Evolutionary conservation across 2,113 vertebrate genomes (phyloP).

Genomic region (Nanorana parkeri): DNA sequence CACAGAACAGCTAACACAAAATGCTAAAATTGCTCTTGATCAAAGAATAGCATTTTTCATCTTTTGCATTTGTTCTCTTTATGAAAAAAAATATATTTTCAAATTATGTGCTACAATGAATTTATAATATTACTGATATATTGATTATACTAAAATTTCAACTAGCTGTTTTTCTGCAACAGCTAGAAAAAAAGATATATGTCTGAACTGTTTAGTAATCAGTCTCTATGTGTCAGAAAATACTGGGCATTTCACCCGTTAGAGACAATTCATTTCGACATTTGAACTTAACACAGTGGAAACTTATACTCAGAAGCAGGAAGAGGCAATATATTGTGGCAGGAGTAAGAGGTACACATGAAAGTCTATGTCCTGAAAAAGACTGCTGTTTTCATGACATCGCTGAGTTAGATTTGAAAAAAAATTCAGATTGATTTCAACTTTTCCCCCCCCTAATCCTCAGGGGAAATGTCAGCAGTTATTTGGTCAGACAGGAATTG

Average conservation of each 20-base stretch:
- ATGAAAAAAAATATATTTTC: neutral
- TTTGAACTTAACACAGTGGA: slow-evolving; percentile 52
- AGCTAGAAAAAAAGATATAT: neutral
- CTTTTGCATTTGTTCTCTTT: too few species aligned
- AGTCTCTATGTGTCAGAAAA: slow-evolving; percentile 9
- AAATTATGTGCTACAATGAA: neutral
- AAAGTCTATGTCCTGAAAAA: slow-evolving; percentile 18
- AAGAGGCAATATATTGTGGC: slow-evolving; percentile 33
- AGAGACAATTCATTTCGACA: slow-evolving; percentile 44
- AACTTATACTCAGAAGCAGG: slow-evolving; percentile 50
- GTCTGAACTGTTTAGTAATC: neutral
- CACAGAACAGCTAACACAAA: too few species aligned
- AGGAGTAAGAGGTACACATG: slow-evolving; percentile 23
- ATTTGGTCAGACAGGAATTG: slow-evolving; percentile 47
- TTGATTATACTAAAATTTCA: neutral
- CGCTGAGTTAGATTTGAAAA: slow-evolving; percentile 37
- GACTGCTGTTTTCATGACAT: slow-evolving; percentile 28
- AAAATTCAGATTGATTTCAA: slow-evolving; percentile 48
- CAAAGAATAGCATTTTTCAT: too few species aligned
- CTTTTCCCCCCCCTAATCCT: slow-evolving; percentile 33
- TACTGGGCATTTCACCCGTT: slow-evolving; percentile 7
- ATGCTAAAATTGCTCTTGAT: too few species aligned
- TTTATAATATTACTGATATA: neutral
- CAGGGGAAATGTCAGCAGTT: slow-evolving; percentile 45
- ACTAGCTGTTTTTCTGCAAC: neutral